Evolutionary conservation across 2,888 invertebrate species (phyloP).

Genomic region (Chalcosyrphus nemorum): DNA sequence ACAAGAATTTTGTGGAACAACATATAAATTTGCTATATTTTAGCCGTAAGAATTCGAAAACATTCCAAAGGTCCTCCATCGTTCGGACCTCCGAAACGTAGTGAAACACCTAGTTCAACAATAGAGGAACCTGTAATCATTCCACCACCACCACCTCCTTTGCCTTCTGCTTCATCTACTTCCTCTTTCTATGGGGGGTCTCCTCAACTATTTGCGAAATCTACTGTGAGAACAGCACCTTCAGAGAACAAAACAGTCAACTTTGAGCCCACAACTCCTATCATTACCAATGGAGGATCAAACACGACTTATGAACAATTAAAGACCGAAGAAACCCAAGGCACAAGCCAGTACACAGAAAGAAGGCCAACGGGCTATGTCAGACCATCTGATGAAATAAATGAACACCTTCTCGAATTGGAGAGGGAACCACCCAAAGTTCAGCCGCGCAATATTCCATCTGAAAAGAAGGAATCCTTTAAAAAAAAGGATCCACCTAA

Average conservation of each 20-base stretch:
- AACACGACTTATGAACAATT: conserved; percentile 52
- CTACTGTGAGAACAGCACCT: conserved; percentile 26
- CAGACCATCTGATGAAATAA: conserved; percentile 63
- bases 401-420: conserved; percentile 17
- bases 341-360: conserved; percentile 8
- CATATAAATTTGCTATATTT: neutral
- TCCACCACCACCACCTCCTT: conserved; percentile 66
- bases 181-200: conserved; percentile 32
- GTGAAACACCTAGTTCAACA: conserved; percentile 50
- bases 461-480: conserved; percentile 49
- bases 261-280: conserved; percentile 8
- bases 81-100: conserved; percentile 61
- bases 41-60: conserved; percentile 75
- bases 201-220: conserved; percentile 40
- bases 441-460: conserved; percentile 32
- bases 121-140: conserved; percentile 65
- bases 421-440: conserved; percentile 17
- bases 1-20: neutral
- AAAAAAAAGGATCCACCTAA: conserved; percentile 42
- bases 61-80: conserved; percentile 62
- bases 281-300: conserved; percentile 43
- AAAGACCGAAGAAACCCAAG: conserved; percentile 43
- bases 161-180: conserved; percentile 63
- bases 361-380: conserved; percentile 76
- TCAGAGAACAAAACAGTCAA: conserved; percentile 30